phyloP scores from a whole-genome alignment of 2,888 invertebrate genomes.

The Prenolepis imparis region DNA sequence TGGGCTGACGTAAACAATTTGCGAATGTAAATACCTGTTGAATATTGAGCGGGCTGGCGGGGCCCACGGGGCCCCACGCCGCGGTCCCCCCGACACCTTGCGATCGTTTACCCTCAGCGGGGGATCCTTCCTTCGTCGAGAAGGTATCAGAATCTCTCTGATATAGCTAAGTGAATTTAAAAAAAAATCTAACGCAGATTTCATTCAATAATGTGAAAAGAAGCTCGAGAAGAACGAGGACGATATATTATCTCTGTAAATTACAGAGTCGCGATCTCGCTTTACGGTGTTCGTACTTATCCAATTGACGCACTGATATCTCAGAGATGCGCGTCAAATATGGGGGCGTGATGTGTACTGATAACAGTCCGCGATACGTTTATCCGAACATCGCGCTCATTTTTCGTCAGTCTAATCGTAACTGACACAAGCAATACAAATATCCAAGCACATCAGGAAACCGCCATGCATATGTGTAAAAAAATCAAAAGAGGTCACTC shows the following conservation, averaged over 20 bases:
- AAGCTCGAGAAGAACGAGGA: not conserved
- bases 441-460: conserved; percentile 9
- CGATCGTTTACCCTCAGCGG: conserved; percentile 78
- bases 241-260: conserved; percentile 14
- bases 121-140: conserved; percentile 30
- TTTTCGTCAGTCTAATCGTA: conserved; percentile 29
- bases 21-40: conserved; percentile 85
- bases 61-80: conserved; percentile 74
- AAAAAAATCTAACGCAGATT: conserved; percentile 10
- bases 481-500: conserved; percentile 73
- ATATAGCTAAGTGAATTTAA: conserved; percentile 10
- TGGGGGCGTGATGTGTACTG: conserved; percentile 15
- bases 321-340: not conserved
- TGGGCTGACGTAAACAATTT: conserved; percentile 85
- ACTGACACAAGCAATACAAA: conserved; percentile 10
- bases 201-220: conserved; percentile 7
- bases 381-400: not conserved
- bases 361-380: conserved; percentile 63
- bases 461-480: conserved; percentile 1
- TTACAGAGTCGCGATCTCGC: not conserved
- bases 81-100: conserved; percentile 76
- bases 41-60: conserved; percentile 80
- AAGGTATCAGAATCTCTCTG: conserved; percentile 21
- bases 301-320: conserved; percentile 28
- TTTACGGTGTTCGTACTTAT: not conserved